A percentile compares a stretch with the other conserved stretches of the same genome.
phyloP scores from a whole-genome alignment of 1,140 invertebrate species.

The Brachionus manjavacas region DNA sequence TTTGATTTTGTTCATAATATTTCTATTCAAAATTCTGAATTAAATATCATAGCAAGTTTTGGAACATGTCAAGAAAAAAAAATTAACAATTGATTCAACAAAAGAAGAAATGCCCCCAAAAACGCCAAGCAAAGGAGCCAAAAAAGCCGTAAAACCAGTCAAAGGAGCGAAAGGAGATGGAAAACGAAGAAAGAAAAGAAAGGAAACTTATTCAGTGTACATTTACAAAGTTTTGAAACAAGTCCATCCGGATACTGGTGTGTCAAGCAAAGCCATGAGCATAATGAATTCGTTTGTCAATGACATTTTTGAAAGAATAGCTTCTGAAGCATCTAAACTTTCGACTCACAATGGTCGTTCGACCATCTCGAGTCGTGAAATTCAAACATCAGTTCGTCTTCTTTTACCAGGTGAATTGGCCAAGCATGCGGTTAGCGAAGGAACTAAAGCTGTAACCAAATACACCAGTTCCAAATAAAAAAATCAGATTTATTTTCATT shows the following conservation, averaged over 20 bases:
- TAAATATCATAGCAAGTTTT: background rate
- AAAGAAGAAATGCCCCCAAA: background rate
- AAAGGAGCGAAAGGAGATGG: constrained; percentile 17
- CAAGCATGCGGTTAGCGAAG: constrained; percentile 63
- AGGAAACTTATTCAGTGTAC: background rate
- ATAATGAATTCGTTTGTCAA: constrained; percentile 68
- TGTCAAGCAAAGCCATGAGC: constrained; percentile 62
- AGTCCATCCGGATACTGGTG: constrained; percentile 60
- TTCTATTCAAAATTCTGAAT: background rate
- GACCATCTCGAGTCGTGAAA: constrained; percentile 62
- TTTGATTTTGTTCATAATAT: background rate
- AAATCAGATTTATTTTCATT: background rate
- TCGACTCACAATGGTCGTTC: constrained; percentile 69
- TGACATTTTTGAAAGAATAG: constrained; percentile 67
- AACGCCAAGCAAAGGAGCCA: background rate
- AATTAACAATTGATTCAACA: no score
- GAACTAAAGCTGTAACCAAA: constrained; percentile 63
- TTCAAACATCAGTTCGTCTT: constrained; percentile 64
- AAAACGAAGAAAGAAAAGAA: background rate
- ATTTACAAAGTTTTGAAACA: constrained; percentile 51
- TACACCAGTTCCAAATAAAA: constrained; percentile 52
- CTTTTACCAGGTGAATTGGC: constrained; percentile 64
- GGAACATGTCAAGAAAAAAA: no score
- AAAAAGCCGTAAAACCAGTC: constrained; percentile 4
- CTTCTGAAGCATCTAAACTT: constrained; percentile 66